Conservation (phyloP, 2,888 invertebrate genomes). For the Noctuana brunneofusca region DNA sequence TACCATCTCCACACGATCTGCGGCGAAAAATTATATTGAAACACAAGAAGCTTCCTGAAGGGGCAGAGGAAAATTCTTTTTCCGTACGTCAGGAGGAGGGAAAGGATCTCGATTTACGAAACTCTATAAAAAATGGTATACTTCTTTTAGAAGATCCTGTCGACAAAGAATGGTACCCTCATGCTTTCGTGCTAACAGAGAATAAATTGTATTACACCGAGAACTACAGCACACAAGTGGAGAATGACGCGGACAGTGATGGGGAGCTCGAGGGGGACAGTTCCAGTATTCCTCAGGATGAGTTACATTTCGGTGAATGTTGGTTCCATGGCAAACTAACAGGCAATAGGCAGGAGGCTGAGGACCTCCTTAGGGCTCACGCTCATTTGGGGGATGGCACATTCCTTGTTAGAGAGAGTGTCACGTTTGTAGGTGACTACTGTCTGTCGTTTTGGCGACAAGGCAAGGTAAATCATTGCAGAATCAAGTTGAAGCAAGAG, state of each 20-base stretch:
- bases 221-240: slow-evolving; percentile 77
- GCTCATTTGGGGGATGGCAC: slow-evolving; percentile 94
- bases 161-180: slow-evolving; percentile 95
- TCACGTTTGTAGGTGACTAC: slow-evolving; percentile 97
- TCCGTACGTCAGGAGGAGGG: slow-evolving; percentile 82
- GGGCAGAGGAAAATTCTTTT: slow-evolving; percentile 88
- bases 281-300: slow-evolving; percentile 90
- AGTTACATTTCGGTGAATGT: slow-evolving; percentile 94
- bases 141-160: slow-evolving; percentile 94
- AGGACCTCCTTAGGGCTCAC: slow-evolving; percentile 88
- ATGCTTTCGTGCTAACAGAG: slow-evolving; percentile 95
- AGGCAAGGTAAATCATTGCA: slow-evolving; percentile 94
- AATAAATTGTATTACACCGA: slow-evolving; percentile 95
- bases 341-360: slow-evolving; percentile 91
- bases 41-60: slow-evolving; percentile 96
- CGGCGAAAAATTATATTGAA: slow-evolving; percentile 91
- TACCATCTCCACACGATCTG: slow-evolving; percentile 93
- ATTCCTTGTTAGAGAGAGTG: slow-evolving; percentile 95
- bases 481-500: slow-evolving; percentile 94
- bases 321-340: slow-evolving; percentile 96
- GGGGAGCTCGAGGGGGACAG: slow-evolving; percentile 83
- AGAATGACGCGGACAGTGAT: slow-evolving; percentile 83
- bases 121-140: slow-evolving; percentile 94
- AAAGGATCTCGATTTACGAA: slow-evolving; percentile 89
- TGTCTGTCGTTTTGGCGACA: slow-evolving; percentile 97